phyloP scores from a whole-genome alignment of 2,113 vertebrate genomes.

The Miniopterus natalensis region DNA sequence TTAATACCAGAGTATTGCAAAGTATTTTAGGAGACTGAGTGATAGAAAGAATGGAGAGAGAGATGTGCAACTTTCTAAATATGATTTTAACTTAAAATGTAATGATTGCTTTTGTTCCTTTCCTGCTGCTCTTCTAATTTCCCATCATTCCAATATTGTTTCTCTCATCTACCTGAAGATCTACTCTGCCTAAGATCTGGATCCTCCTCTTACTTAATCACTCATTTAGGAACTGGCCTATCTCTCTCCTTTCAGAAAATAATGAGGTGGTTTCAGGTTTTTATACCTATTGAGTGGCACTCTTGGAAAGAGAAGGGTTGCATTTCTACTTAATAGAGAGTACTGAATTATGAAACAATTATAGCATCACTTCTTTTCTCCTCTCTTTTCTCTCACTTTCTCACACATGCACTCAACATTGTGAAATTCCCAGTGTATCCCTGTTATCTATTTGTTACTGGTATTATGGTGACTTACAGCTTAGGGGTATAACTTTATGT shows the following conservation, averaged over 20 bases:
- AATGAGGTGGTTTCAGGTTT: background rate
- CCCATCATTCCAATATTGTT: background rate
- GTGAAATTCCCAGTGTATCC: background rate
- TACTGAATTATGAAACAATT: background rate
- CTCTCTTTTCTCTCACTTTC: background rate
- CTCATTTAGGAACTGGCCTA: background rate
- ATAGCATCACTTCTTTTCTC: background rate
- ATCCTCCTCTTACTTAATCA: background rate
- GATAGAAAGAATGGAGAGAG: background rate
- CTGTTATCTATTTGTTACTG: conserved; percentile 27
- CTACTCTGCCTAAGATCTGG: background rate
- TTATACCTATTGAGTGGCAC: background rate
- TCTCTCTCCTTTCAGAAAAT: conserved; percentile 30
- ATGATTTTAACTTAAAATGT: background rate
- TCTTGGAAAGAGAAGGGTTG: background rate
- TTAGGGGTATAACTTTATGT: background rate
- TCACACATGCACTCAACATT: background rate
- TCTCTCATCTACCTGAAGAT: background rate
- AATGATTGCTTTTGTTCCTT: background rate
- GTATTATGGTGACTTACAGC: background rate
- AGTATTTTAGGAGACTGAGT: background rate
- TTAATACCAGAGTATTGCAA: background rate
- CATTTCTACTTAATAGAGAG: background rate
- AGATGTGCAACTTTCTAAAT: background rate
- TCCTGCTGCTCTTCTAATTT: background rate